Base-by-base conservation (phyloP, 2,888 invertebrate species). In the Epirrhoe alternata region DNA sequence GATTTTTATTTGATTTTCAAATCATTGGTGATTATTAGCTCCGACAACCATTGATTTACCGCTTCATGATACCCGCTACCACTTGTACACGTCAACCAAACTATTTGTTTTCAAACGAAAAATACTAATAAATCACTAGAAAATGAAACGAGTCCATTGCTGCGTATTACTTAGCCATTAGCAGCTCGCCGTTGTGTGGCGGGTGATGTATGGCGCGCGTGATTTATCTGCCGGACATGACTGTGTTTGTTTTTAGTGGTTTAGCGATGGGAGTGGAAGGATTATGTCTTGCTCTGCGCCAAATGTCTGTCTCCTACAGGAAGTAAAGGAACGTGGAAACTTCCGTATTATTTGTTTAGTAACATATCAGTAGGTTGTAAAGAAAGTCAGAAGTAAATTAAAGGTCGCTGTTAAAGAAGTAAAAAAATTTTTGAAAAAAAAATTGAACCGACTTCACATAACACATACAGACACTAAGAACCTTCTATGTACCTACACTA, bases 151-250 rank as follows among this genome's bases (percentile, higher is more conserved):
- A 71, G 70, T 80, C 77, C 82, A 82, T 74, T 77, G 77, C 76
- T 65, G 72, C 74, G 70, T 74, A 76, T 80, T 76, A 76, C 75
- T 71, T 71, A 74, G 72, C 84, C 83, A 84, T 83, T 84, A 83
- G 78, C 66, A 71, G 69, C 52, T 55, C 61, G 61, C 74, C 75
- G 76, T 71, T 76, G 79, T 64, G 74, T 75, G 77, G 61, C 74
- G 71, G 57, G 75, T 83, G 83, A 84, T 83, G 83, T 83, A 83
- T 77, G 62, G 72, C 54, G 71, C 50, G 49, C 76, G 75, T 84
- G 84, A 84, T 84, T 83, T 84, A 84, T 81, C 75, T 74, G 62
- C 71, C 72, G 71, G 66, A 66, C 69, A 69, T 69, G 69, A 70
- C 47, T 56, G 47, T 62, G 64, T 67, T 67, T 69, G 64, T 69